Conservation (phyloP, 2,888 invertebrate genomes). For the Tenthredo livida region DNA sequence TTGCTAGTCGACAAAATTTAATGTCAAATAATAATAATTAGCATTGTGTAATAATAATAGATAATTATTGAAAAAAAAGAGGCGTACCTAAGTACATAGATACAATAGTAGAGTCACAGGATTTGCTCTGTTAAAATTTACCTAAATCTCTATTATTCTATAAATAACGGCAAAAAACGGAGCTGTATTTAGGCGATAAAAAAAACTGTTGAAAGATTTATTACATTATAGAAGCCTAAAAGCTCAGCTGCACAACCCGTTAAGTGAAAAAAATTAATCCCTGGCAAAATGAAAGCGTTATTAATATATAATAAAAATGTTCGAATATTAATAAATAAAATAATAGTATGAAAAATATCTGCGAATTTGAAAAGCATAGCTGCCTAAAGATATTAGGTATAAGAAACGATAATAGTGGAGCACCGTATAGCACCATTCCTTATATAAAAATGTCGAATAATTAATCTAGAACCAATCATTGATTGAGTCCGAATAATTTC, state of each 20-base stretch:
- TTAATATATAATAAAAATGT: neutral
- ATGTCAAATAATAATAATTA: constrained; percentile 42
- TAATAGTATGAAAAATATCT: constrained; percentile 53
- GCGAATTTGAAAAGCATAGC: constrained; percentile 25
- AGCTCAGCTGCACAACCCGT: neutral
- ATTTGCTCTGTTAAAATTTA: neutral
- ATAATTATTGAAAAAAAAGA: constrained; percentile 5
- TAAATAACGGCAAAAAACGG: constrained; percentile 27
- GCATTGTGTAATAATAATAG: constrained; percentile 17
- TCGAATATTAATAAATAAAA: constrained; percentile 42
- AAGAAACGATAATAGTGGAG: constrained; percentile 40
- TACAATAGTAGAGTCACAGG: constrained; percentile 28
- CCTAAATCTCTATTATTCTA: neutral
- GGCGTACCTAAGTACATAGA: constrained; percentile 29
- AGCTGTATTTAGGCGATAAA: neutral
- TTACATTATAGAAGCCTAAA: neutral
- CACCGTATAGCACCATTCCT: constrained; percentile 52
- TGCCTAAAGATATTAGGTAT: constrained; percentile 36
- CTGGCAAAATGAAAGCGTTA: neutral
- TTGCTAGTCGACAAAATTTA: constrained; percentile 29
- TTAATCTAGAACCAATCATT: constrained; percentile 76
- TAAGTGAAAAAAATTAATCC: neutral
- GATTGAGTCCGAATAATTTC: constrained; percentile 92
- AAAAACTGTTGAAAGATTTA: neutral
- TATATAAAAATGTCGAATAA: neutral